A percentile compares a stretch with the other conserved stretches of the same genome.
Evolutionary conservation across 2,113 vertebrate genomes (phyloP).

Genomic region (Alethe diademata): DNA sequence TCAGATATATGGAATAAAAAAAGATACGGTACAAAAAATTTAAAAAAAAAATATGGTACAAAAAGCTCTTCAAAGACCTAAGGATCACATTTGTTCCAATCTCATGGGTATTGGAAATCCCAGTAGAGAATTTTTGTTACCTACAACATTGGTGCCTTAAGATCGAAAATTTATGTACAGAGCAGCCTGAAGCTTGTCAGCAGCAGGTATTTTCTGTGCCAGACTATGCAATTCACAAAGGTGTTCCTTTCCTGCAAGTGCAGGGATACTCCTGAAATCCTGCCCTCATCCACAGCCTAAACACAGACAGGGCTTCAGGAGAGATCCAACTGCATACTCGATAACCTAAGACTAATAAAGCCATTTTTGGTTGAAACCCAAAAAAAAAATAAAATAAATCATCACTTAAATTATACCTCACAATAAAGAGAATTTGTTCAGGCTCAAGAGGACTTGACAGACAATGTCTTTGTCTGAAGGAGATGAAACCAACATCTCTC

Average conservation of each 20-base stretch:
- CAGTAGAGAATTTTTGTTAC: not conserved
- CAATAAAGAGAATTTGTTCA: not conserved
- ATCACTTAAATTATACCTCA: not conserved
- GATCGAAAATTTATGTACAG: not conserved
- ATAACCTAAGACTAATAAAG: not conserved
- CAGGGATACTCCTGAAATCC: not conserved
- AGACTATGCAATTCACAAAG: not conserved
- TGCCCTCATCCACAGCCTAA: not conserved
- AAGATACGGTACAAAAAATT: not conserved
- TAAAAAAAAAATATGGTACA: too few species aligned
- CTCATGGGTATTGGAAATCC: not conserved
- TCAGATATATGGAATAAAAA: not conserved
- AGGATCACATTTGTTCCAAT: not conserved
- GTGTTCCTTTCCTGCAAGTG: not conserved
- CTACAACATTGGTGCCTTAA: not conserved
- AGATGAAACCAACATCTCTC: rapidly evolving
- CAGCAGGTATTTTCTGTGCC: not conserved
- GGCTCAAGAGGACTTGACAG: not conserved
- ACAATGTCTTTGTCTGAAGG: not conserved
- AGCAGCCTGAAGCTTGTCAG: not conserved
- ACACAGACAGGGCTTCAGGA: not conserved
- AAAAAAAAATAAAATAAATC: not conserved
- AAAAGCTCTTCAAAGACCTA: not conserved
- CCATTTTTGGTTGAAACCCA: not conserved
- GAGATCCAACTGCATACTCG: not conserved